phyloP scores from a whole-genome alignment of 2,888 invertebrate genomes.

The Conus canariensis region DNA sequence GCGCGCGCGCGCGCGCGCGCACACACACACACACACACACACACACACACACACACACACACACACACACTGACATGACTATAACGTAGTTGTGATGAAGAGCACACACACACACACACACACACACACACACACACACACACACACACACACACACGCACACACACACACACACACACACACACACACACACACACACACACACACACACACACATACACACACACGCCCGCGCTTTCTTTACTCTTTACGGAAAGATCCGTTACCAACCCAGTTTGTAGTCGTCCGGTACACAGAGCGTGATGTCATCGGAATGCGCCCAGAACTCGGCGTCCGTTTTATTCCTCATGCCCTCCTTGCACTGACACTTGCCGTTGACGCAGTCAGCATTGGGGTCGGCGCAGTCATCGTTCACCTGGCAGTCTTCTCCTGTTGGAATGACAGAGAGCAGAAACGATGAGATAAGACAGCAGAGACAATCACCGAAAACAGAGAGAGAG shows the following conservation, averaged over 20 bases:
- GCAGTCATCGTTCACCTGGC: slow-evolving; percentile 39
- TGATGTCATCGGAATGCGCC: slow-evolving; percentile 40
- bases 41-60: not conserved
- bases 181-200: not conserved
- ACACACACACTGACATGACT: not conserved
- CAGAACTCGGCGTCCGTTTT: slow-evolving; percentile 49
- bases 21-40: not conserved
- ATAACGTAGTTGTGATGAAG: not conserved
- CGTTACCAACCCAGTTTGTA: slow-evolving; percentile 34
- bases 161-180: not conserved
- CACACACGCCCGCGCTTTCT: not conserved
- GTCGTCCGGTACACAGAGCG: slow-evolving; percentile 35
- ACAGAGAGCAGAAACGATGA: not conserved
- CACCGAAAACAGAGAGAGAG: too few relatives aligned
- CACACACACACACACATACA: not conserved
- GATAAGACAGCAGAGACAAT: too few relatives aligned
- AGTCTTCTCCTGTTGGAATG: slow-evolving; percentile 37
- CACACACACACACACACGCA: not conserved
- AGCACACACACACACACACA: slow-evolving; percentile 16
- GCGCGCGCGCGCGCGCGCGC: too few relatives aligned
- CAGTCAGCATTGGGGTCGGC: slow-evolving; percentile 46
- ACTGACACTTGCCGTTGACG: slow-evolving; percentile 41
- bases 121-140: not conserved
- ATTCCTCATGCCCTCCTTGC: slow-evolving; percentile 41
- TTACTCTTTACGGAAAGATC: too few relatives aligned